Base-by-base conservation (phyloP, 2,113 vertebrate species). In the Shinisaurus crocodilurus region DNA sequence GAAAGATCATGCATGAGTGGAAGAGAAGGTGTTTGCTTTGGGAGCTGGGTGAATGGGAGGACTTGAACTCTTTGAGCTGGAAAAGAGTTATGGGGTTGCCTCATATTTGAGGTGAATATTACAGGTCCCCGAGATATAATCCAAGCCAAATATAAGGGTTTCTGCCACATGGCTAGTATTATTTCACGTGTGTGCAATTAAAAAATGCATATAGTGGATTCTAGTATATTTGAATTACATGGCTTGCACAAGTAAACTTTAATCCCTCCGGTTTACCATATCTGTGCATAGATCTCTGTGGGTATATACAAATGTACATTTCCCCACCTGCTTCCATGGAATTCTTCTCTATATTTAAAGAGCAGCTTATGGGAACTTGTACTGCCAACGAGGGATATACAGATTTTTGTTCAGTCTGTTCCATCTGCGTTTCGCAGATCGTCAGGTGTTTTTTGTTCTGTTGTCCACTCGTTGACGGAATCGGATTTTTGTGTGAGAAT, bases 321-420 rank as follows among this genome's bases (percentile, higher is more conserved):
- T 94, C 95, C 92, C 88, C 57, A 91, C 48, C 79, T 82, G 82
- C 93, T 93, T 93, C 48, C 87, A 91, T 65, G 79, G 63, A 93
- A 57, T 74, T 67, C 92, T 95, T 90, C 89, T 94, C 95, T 94
- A 87, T 92, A 93, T 93, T 94, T 94, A 93, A n/a, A 95, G 67
- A 94, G 67, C 77, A 48, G 34, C 34, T 54, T 88, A 89, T 88
- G 89, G 48, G 83, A 43, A 85, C 45, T 69, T 45, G 83, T 27
- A 85, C 10, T 85, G 82, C 81, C 70, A 91, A 93, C 92, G 5
- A 54, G 50, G 50, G 50, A 54, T 54, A 10, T 1, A 54, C 50
- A 12, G 50, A 54, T 54, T 12, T 12, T 54, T 6, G 6, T 50
- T 54, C 7, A 54, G 1, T 54, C 50, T 12, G 10, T 54, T 54